A percentile compares a stretch with the other conserved stretches of the same genome.
Conservation (phyloP, 2,113 vertebrate species). For the Ochotona curzoniae region DNA sequence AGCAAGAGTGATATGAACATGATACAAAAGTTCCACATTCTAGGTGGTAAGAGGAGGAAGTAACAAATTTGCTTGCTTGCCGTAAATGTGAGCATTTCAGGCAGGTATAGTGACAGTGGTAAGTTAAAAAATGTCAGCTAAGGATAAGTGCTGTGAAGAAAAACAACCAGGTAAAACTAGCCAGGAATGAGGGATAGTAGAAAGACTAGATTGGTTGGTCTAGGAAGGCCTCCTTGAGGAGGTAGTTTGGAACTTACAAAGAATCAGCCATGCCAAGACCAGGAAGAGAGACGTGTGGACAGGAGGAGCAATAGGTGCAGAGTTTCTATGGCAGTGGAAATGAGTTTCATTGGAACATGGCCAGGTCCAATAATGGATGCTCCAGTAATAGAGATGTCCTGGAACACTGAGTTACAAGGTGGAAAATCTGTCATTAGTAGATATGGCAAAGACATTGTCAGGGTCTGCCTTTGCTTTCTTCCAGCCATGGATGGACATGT, state of each 20-base stretch:
- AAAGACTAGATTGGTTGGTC: neutral
- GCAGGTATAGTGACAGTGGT: neutral
- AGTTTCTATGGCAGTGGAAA: neutral
- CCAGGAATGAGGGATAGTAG: neutral
- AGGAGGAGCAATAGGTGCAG: neutral
- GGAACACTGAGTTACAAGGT: neutral
- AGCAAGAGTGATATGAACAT: too few relatives aligned
- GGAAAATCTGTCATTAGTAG: neutral
- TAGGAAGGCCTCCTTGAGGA: neutral
- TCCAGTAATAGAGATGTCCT: neutral
- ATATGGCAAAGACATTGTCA: accelerated
- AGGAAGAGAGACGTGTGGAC: neutral
- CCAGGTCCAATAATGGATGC: neutral
- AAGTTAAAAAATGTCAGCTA: neutral
- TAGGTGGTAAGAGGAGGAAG: neutral
- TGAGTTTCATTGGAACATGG: neutral
- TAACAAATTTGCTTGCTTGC: neutral
- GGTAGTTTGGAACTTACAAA: neutral
- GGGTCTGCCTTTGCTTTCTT: neutral
- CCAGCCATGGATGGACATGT: neutral
- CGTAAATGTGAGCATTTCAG: neutral
- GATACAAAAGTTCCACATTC: neutral
- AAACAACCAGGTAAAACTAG: neutral
- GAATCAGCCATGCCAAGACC: neutral
- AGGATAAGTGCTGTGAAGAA: neutral